Evolutionary conservation across 2,113 vertebrate genomes (phyloP).

Genomic region (Oostethus manadensis): DNA sequence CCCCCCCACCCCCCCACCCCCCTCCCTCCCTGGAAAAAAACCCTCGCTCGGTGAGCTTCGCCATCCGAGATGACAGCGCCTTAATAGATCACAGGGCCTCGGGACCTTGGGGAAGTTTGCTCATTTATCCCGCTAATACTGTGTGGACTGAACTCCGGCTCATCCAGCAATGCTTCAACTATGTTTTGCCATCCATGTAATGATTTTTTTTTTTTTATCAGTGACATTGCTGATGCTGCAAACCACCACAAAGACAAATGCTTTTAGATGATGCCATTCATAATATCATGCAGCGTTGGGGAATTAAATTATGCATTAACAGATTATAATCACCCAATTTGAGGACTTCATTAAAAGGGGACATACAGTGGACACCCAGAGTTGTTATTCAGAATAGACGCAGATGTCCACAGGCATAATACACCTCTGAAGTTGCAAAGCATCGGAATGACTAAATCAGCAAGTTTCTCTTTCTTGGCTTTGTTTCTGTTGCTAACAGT

Average conservation of each 20-base stretch:
- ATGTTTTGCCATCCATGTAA: slow-evolving; percentile 21
- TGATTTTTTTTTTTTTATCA: slow-evolving; percentile 16
- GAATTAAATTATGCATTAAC: slow-evolving; percentile 18
- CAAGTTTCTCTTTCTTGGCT: too few relatives aligned
- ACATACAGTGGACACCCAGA: neutral
- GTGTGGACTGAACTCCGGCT: slow-evolving; percentile 51
- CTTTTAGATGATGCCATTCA: slow-evolving; percentile 15
- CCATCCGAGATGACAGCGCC: slow-evolving; percentile 52
- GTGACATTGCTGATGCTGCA: slow-evolving; percentile 27
- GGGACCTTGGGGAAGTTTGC: slow-evolving; percentile 59
- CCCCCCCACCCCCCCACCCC: slow-evolving; percentile 29
- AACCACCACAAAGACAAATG: slow-evolving; percentile 17
- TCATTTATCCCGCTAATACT: slow-evolving; percentile 59
- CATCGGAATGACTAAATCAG: too few relatives aligned
- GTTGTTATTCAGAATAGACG: too few relatives aligned
- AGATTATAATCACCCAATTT: slow-evolving; percentile 9
- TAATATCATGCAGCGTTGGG: slow-evolving; percentile 8
- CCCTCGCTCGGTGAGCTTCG: slow-evolving; percentile 40
- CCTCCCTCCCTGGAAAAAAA: neutral
- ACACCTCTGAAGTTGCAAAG: too few relatives aligned
- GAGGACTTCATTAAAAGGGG: neutral
- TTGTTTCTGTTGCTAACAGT: too few relatives aligned
- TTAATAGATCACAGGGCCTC: slow-evolving; percentile 59
- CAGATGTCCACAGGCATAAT: too few relatives aligned
- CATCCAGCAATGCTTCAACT: slow-evolving; percentile 27